Evolutionary conservation across 1,140 invertebrate species (phyloP).

Genomic region (Drosophila kohkoa): DNA sequence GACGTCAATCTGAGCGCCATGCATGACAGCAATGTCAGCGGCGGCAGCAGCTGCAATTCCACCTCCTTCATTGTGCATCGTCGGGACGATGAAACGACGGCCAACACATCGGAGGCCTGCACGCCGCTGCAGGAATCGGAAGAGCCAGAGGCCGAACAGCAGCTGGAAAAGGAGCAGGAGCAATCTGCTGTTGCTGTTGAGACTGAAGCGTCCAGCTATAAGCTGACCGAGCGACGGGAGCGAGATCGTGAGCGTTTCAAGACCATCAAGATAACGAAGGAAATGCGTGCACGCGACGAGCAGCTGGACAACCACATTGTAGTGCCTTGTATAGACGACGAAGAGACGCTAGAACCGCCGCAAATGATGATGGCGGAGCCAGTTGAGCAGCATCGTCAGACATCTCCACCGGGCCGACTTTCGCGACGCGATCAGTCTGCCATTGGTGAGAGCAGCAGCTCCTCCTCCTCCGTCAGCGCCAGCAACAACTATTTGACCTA

Average conservation of each 20-base stretch:
- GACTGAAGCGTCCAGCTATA: slow-evolving; percentile 56
- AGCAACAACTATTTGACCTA: slow-evolving; percentile 75
- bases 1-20: slow-evolving; percentile 76
- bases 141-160: slow-evolving; percentile 3
- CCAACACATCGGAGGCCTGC: slow-evolving; percentile 15
- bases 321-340: slow-evolving; percentile 43
- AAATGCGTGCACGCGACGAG: slow-evolving; percentile 62
- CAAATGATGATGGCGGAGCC: slow-evolving; percentile 7
- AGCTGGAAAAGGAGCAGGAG: slow-evolving; percentile 2
- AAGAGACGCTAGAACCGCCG: slow-evolving; percentile 9
- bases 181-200: slow-evolving; percentile 18
- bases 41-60: slow-evolving; percentile 63
- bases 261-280: slow-evolving; percentile 80
- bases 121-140: slow-evolving; percentile 23
- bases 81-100: slow-evolving; percentile 32
- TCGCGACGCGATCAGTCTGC: slow-evolving; percentile 63
- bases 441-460: slow-evolving; percentile 5
- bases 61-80: slow-evolving; percentile 75
- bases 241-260: slow-evolving; percentile 83
- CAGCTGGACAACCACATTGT: slow-evolving; percentile 38
- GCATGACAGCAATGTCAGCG: slow-evolving; percentile 58
- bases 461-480: background rate
- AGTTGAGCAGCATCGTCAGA: slow-evolving; percentile 26
- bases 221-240: slow-evolving; percentile 68
- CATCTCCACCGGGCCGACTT: slow-evolving; percentile 44